Evolutionary conservation across 2,888 invertebrate genomes (phyloP), one percentile per base, ranked within the genome.

Genomic region (Pandemis cinnamomeana): DNA sequence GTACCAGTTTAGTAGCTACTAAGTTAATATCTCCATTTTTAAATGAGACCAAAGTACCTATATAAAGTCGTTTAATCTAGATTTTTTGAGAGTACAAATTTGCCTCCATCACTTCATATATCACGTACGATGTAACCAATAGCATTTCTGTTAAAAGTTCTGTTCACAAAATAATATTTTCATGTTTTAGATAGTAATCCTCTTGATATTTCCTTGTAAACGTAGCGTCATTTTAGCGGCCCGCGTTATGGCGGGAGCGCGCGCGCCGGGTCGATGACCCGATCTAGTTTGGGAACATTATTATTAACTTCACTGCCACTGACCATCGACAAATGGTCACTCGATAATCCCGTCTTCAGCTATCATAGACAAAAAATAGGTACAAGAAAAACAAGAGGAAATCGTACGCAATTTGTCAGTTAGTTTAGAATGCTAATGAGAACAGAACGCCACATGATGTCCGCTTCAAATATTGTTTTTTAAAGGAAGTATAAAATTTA

Each of bases 221-320:
- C 11, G 42, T 42, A 15, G 89, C 85, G 82, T 79, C 89, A 87
- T 92, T 89, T 93, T 92, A 93, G 89, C 84, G 90, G 86, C 84
- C 85, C 82, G 76, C 81, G 84, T 81, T 80, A 83, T 83, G 82
- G 81, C 84, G 88, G 88, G 88, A 88, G 84, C 80, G 86, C 86
- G 84, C 82, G 91, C 91, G 91, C 89, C 84, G 89, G 93, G 92
- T 93, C 93, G 91, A 90, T 84, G 92, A 83, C 93, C 93, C 91
- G 93, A 84, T 94, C 93, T 94, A 93, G 93, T 94, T 93, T 93
- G 93, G 93, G 93, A 90, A 89, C 88, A 90, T 91, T 93, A 93
- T 92, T 93, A 93, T 93, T 92, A 93, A 90, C 91, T 89, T 87
- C 83, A 86, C 81, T 82, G 87, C 84, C 87, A 86, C 87, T 81